These are phyloP conservation scores for Oscheius sp. DNA, from an alignment of 2,888 invertebrate genomes.

Conservation along the genomic window DNA sequence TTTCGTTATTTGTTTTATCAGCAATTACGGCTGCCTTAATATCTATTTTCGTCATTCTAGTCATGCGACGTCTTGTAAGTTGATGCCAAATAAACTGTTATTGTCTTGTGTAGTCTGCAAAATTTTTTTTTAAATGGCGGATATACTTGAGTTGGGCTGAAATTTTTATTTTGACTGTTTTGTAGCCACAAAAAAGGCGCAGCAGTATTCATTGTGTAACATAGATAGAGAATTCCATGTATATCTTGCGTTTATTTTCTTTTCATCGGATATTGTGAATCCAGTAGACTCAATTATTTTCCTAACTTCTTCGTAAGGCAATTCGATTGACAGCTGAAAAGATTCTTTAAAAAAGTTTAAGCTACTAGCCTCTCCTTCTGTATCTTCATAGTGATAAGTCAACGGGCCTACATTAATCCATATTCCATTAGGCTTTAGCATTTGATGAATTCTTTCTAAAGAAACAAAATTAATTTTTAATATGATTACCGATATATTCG, in stretches of 20 bases:
- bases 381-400: slow-evolving; percentile 78
- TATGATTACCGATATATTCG: slow-evolving; percentile 80
- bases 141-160: too few species aligned
- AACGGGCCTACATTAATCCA: slow-evolving; percentile 77
- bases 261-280: slow-evolving; percentile 36
- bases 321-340: slow-evolving; percentile 39
- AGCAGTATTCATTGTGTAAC: slow-evolving; percentile 47
- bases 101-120: too few species aligned
- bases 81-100: too few species aligned
- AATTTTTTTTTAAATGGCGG: too few species aligned
- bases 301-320: slow-evolving; percentile 43
- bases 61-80: slow-evolving; percentile 4
- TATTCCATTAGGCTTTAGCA: slow-evolving; percentile 82
- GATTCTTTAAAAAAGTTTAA: background rate
- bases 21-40: background rate
- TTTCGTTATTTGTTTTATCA: slow-evolving; percentile 4
- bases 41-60: background rate
- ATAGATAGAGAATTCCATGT: slow-evolving; percentile 46
- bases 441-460: slow-evolving; percentile 75
- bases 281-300: slow-evolving; percentile 33
- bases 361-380: slow-evolving; percentile 44
- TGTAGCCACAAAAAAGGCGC: slow-evolving; percentile 50
- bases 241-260: slow-evolving; percentile 40
- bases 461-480: background rate
- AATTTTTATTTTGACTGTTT: slow-evolving; percentile 9